A percentile compares a stretch with the other conserved stretches of the same genome.
Evolutionary conservation across 2,888 invertebrate genomes (phyloP).

Genomic region (Cosmorhoe ocellata): DNA sequence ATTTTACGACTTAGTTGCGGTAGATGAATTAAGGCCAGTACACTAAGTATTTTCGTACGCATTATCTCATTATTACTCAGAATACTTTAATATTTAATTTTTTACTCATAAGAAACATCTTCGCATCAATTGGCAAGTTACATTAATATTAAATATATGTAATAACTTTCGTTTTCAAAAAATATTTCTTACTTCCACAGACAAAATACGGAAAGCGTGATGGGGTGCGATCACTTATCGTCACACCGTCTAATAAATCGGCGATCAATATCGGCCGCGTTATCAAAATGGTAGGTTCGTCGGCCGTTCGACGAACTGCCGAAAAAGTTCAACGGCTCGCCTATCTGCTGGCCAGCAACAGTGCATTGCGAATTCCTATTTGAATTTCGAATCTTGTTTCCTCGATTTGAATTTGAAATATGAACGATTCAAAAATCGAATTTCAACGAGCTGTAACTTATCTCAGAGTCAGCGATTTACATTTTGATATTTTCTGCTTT

Average conservation of each 20-base stretch:
- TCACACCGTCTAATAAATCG: conserved; percentile 38
- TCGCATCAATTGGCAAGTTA: too few relatives aligned
- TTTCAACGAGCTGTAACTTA: neutral
- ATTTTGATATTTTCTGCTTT: too few relatives aligned
- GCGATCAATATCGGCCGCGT: conserved; percentile 44
- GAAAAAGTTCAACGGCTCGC: conserved; percentile 47
- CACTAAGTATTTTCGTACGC: neutral
- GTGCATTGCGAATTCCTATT: conserved; percentile 30
- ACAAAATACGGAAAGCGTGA: neutral
- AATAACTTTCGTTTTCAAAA: too few relatives aligned
- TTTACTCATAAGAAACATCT: too few relatives aligned
- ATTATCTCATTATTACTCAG: neutral
- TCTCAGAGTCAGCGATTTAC: too few relatives aligned
- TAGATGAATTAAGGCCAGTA: conserved; percentile 10
- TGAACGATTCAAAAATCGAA: conserved; percentile 6
- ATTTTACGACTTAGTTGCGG: conserved; percentile 16
- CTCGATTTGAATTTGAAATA: conserved; percentile 20
- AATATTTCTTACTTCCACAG: too few relatives aligned
- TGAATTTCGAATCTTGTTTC: conserved; percentile 26
- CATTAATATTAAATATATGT: too few relatives aligned
- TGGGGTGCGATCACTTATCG: conserved; percentile 24
- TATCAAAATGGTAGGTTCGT: conserved; percentile 43
- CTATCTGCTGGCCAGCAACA: conserved; percentile 19
- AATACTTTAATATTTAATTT: too few relatives aligned
- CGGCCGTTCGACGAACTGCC: conserved; percentile 52